Conservation (phyloP, 2,888 invertebrate genomes). For the Melanargia galathea region DNA sequence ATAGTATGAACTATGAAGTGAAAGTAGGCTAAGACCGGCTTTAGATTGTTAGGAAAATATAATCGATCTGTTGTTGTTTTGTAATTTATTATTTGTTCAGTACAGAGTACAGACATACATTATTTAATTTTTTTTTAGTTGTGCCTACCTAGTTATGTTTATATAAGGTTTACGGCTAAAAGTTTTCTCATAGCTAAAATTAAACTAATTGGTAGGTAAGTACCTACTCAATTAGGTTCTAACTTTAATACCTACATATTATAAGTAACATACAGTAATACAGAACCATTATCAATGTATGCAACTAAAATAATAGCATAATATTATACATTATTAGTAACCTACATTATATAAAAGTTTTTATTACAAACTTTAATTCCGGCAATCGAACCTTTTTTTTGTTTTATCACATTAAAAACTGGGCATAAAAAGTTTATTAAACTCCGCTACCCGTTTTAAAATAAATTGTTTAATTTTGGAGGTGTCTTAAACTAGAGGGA, state of each 20-base stretch:
- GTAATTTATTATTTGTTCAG: slow-evolving; percentile 2
- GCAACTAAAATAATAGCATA: not conserved
- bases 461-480: slow-evolving; percentile 27
- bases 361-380: not conserved
- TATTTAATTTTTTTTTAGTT: not conserved
- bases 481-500: not conserved
- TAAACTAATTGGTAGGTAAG: not conserved
- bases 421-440: slow-evolving; percentile 11
- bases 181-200: too few relatives aligned
- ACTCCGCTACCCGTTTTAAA: slow-evolving; percentile 31
- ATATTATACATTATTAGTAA: not conserved
- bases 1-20: slow-evolving; percentile 8
- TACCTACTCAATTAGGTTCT: not conserved
- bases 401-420: slow-evolving; percentile 10
- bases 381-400: not conserved
- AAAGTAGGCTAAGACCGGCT: slow-evolving; percentile 15
- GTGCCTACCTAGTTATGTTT: too few relatives aligned
- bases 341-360: too few relatives aligned
- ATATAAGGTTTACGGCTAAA: too few relatives aligned
- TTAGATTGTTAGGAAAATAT: slow-evolving; percentile 20
- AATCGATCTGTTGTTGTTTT: slow-evolving; percentile 15
- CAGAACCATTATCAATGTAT: not conserved
- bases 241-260: not conserved
- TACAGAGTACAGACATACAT: not conserved
- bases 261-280: not conserved